These are phyloP conservation scores for Nephrocerus scutellatus DNA, from an alignment of 2,888 invertebrate genomes.

Conservation along the genomic window DNA sequence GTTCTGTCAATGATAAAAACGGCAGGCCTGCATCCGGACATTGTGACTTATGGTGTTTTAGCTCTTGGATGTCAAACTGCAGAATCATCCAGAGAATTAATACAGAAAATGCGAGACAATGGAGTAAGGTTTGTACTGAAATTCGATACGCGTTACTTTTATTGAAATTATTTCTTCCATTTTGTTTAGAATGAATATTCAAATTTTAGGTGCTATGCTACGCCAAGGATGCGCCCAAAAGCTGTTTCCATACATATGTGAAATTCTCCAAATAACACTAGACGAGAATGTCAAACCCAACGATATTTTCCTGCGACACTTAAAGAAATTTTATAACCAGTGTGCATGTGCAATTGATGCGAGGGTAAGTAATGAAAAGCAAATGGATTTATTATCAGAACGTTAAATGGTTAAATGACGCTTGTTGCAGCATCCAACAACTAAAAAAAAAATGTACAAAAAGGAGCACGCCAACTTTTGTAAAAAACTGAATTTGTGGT, in stretches of 20 bases:
- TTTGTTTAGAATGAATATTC: conserved; percentile 59
- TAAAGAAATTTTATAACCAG: conserved; percentile 57
- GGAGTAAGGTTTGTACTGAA: conserved; percentile 53
- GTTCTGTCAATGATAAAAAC: conserved; percentile 53
- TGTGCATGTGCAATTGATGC: conserved; percentile 51
- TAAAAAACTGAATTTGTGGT: conserved; percentile 49
- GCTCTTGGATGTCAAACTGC: conserved; percentile 68
- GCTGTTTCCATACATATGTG: conserved; percentile 61
- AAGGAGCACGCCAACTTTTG: conserved; percentile 49
- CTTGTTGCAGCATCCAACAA: conserved; percentile 43
- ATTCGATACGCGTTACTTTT: conserved; percentile 3
- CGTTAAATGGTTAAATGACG: background rate
- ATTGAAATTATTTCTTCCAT: conserved; percentile 4
- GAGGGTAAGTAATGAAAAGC: conserved; percentile 41
- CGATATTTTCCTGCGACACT: conserved; percentile 54
- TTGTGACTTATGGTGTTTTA: conserved; percentile 80
- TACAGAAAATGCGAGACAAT: conserved; percentile 63
- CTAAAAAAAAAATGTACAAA: conserved; percentile 35
- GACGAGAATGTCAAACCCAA: conserved; percentile 58
- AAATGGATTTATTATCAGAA: background rate
- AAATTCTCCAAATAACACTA: conserved; percentile 60
- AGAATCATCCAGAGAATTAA: conserved; percentile 57
- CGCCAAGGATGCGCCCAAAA: conserved; percentile 55
- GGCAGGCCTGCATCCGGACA: conserved; percentile 58
- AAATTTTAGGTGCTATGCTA: conserved; percentile 69